Evolutionary conservation across 1,140 invertebrate genomes (phyloP), one percentile per base, ranked within the genome.

Genomic region (Papilio xuthus): DNA sequence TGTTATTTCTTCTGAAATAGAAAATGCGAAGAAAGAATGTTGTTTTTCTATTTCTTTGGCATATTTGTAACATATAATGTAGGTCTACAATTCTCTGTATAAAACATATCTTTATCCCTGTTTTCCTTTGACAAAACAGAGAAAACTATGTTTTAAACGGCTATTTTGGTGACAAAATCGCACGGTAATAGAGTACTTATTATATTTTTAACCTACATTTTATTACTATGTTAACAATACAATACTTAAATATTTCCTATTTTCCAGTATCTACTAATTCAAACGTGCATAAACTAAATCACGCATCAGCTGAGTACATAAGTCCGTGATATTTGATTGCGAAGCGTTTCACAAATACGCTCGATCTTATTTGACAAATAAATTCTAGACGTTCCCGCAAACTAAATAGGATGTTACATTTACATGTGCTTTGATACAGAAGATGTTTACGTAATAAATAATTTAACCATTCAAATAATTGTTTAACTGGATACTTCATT

Each of bases 1-100:
- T 63, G 69, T 42, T 77, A 82, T 83, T 84, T 81, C 37, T 73
- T 83, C 80, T 77, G 72, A 75, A 72, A 56, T 42, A 20, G 41
- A 41, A 32, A 78, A 8, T 6, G 18, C 26, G 70, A 47, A 72
- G 23, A 28, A 47, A 47, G 44, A 4, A 72, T 72, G 70, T 44
- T 72, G 41, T 72, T 72, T 72, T 44, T 47, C 37, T 70, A 3
- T 70, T 28, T 63, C 60, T 15, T 32, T 63, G 3, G 7, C 26
- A 63, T 60, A n/a, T 2, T 53, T 53, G 18, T 53, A 53, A 13
- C 15, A 32, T 28, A 28, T 20, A 2, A 3, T 63, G 4, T n/a
- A n/a, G n/a, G n/a, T n/a, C n/a, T n/a, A n/a, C n/a, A n/a, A n/a
- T n/a, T n/a, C n/a, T n/a, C n/a, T n/a, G n/a, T n/a, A n/a, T n/a